Conservation (phyloP, 2,113 vertebrate species). For the Connochaetes taurinus region DNA sequence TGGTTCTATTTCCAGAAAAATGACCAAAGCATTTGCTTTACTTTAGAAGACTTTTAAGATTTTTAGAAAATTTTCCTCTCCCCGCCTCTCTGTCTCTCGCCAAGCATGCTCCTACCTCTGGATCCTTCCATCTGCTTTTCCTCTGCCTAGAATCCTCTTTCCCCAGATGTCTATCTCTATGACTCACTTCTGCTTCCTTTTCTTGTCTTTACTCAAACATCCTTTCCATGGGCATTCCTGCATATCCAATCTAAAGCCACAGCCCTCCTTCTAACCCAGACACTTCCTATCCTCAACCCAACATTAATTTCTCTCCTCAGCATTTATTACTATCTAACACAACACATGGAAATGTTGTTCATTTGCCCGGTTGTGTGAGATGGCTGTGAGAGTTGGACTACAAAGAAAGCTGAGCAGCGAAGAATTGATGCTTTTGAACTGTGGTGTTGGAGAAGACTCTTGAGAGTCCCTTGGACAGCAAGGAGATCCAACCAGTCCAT, state of each 20-base stretch:
- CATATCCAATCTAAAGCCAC: neutral
- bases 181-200: neutral
- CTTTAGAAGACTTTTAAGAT: neutral
- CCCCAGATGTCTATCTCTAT: too few species aligned
- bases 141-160: neutral
- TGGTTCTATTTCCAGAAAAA: neutral
- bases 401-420: neutral
- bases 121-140: too few species aligned
- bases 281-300: fast-evolving
- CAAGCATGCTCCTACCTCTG: neutral
- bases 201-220: too few species aligned
- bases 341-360: too few species aligned
- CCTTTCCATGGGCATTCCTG: neutral
- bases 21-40: neutral
- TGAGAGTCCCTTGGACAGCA: neutral
- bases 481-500: too few species aligned
- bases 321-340: neutral
- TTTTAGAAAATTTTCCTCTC: neutral
- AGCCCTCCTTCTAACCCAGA: neutral
- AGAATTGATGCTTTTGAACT: neutral
- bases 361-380: neutral
- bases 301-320: neutral
- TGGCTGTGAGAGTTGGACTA: neutral
- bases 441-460: neutral
- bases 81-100: neutral